These are phyloP conservation scores for Lepisosteus osseus DNA, from an alignment of 2,113 vertebrate genomes.

Conservation along the genomic window DNA sequence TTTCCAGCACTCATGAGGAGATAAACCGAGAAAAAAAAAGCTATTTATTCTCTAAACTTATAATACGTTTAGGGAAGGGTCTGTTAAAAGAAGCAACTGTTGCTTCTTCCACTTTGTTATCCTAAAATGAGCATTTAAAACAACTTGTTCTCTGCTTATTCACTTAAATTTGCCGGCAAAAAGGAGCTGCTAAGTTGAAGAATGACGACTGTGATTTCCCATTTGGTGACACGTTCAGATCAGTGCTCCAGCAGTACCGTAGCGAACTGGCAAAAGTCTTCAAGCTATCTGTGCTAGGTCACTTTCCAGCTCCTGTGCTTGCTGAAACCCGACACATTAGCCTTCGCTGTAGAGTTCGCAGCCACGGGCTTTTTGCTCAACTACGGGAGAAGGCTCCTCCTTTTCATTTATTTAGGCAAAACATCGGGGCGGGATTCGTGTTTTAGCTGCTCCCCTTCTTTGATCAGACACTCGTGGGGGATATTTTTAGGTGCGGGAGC, in stretches of 20 bases:
- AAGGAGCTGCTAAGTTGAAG: constrained; percentile 27
- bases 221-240: constrained; percentile 29
- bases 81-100: constrained; percentile 10
- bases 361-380: constrained; percentile 41
- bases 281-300: constrained; percentile 25
- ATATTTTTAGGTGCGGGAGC: constrained; percentile 62
- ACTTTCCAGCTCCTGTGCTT: constrained; percentile 29
- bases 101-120: constrained; percentile 9
- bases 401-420: constrained; percentile 54
- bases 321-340: constrained; percentile 51
- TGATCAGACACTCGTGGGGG: constrained; percentile 48
- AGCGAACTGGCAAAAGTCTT: constrained; percentile 1
- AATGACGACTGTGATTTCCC: constrained; percentile 29
- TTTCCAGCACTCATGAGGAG: constrained; percentile 24
- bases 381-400: constrained; percentile 53
- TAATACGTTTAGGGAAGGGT: constrained; percentile 12
- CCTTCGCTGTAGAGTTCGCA: constrained; percentile 30
- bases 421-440: constrained; percentile 57
- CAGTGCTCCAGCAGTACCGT: constrained; percentile 18
- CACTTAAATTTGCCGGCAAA: constrained; percentile 22
- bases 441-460: constrained; percentile 43
- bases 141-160: constrained; percentile 27
- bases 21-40: constrained; percentile 5
- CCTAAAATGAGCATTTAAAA: constrained; percentile 19
- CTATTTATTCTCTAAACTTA: not conserved